phyloP scores from a whole-genome alignment of 2,113 vertebrate genomes.

The Ophthalmolycus amberensis region DNA sequence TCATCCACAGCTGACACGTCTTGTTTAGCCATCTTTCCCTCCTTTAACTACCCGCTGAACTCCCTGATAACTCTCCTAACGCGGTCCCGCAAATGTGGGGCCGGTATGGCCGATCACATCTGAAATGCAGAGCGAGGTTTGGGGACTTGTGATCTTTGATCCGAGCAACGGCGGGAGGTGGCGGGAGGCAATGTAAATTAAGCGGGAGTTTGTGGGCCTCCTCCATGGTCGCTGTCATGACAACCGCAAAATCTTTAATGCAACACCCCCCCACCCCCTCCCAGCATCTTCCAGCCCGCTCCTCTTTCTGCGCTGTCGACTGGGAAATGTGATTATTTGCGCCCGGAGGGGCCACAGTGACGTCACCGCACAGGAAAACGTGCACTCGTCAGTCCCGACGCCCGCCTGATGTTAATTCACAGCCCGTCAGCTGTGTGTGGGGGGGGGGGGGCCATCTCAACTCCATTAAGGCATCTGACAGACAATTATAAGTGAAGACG shows the following conservation, averaged over 20 bases:
- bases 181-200: conserved; percentile 55
- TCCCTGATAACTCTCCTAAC: neutral
- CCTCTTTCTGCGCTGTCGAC: conserved; percentile 23
- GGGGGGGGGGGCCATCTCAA: neutral
- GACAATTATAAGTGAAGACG: conserved; percentile 17
- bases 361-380: conserved; percentile 10
- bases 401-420: conserved; percentile 36
- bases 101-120: neutral
- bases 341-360: conserved; percentile 19
- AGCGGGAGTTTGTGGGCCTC: conserved; percentile 46
- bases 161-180: neutral
- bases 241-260: conserved; percentile 58
- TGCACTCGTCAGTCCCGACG: neutral
- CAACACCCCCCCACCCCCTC: neutral
- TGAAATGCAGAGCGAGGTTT: conserved; percentile 26
- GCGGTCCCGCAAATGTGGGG: neutral
- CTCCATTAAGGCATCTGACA: conserved; percentile 28
- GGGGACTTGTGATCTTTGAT: conserved; percentile 35
- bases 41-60: neutral
- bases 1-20: neutral
- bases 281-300: conserved; percentile 22
- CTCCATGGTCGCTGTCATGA: conserved; percentile 65
- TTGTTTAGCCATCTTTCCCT: neutral
- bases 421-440: neutral
- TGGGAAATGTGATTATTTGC: conserved; percentile 54